Conservation (phyloP, 2,797 vertebrate species). For the Rhynchotus rufescens region DNA sequence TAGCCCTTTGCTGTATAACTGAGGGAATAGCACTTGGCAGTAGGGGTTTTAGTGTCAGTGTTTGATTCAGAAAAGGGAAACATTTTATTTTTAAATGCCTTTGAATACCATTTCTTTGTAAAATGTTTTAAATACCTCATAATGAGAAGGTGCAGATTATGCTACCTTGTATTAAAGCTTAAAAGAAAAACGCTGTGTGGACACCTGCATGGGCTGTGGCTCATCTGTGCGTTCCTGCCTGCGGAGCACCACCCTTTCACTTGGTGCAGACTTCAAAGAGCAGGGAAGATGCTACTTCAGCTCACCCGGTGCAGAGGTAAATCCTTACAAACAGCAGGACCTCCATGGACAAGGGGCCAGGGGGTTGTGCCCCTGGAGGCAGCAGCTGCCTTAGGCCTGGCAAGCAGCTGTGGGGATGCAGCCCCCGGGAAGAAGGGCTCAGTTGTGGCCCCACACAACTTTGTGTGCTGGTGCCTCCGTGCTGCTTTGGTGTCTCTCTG, state of each 20-base stretch:
- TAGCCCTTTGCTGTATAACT: conserved; percentile 50
- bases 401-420: neutral
- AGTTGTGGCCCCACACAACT: neutral
- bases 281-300: neutral
- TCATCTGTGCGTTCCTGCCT: neutral
- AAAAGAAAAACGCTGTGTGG: conserved; percentile 29
- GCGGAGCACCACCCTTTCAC: neutral
- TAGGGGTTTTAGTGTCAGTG: conserved; percentile 17
- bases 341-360: neutral
- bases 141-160: conserved; percentile 58
- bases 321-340: neutral
- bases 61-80: conserved; percentile 61
- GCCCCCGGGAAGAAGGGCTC: neutral
- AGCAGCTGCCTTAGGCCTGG: neutral
- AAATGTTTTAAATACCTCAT: conserved; percentile 84
- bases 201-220: neutral
- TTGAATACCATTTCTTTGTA: conserved; percentile 79
- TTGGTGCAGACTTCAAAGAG: neutral
- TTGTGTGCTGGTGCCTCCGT: neutral
- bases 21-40: conserved; percentile 45
- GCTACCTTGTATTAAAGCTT: conserved; percentile 65
- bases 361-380: neutral
- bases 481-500: neutral
- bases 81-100: conserved; percentile 77
- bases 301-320: conserved; percentile 1